Evolutionary conservation across 2,888 invertebrate genomes (phyloP).

Genomic region (Drosophila engyochracea): DNA sequence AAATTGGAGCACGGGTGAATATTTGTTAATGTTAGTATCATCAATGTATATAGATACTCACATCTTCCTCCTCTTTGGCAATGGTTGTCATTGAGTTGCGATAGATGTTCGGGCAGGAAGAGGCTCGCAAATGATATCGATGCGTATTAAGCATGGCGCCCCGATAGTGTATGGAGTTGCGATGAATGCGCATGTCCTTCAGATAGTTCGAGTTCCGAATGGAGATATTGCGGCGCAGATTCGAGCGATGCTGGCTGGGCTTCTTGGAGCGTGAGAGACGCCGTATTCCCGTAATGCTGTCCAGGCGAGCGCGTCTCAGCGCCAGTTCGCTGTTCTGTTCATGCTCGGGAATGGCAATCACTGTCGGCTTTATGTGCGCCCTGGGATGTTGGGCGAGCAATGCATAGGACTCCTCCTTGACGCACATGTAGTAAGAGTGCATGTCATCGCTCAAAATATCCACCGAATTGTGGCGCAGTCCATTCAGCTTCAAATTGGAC

Average conservation of each 20-base stretch:
- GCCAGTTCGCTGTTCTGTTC: conserved; percentile 56
- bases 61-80: conserved; percentile 91
- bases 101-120: conserved; percentile 96
- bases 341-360: conserved; percentile 81
- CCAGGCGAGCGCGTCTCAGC: conserved; percentile 66
- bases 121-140: conserved; percentile 92
- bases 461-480: conserved; percentile 83
- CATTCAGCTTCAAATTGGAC: conserved; percentile 70
- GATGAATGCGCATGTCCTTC: conserved; percentile 89
- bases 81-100: conserved; percentile 95
- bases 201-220: conserved; percentile 88
- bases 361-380: conserved; percentile 31
- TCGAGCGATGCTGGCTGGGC: conserved; percentile 79
- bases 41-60: conserved; percentile 82
- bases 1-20: neutral
- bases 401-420: conserved; percentile 75
- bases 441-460: conserved; percentile 81
- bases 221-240: conserved; percentile 83
- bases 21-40: neutral
- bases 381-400: conserved; percentile 70
- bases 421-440: conserved; percentile 69
- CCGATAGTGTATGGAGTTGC: conserved; percentile 94
- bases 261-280: conserved; percentile 81
- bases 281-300: conserved; percentile 78
- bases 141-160: conserved; percentile 94